Conservation (phyloP, 2,888 invertebrate genomes). For the Drosophila emarginata region DNA sequence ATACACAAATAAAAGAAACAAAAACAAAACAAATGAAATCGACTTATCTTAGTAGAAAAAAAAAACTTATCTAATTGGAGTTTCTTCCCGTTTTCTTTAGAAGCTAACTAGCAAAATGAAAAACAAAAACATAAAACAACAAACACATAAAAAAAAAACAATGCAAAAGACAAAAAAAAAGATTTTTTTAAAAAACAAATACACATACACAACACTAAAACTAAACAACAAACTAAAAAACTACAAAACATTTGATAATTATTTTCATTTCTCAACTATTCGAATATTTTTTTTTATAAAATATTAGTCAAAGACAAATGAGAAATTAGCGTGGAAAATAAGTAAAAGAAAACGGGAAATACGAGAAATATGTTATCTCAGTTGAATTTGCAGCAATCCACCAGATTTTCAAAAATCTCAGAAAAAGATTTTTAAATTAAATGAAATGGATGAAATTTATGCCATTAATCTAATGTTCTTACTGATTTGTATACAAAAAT, state of each 20-base stretch:
- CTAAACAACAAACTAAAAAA: conserved; percentile 18
- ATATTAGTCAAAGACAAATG: too few relatives aligned
- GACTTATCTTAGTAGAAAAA: conserved; percentile 68
- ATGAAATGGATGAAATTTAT: too few relatives aligned
- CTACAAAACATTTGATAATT: not conserved
- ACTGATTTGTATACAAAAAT: too few relatives aligned
- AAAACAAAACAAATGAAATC: conserved; percentile 41
- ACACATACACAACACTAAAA: conserved; percentile 60
- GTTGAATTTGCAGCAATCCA: not conserved
- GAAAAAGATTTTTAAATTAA: not conserved
- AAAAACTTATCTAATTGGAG: conserved; percentile 69
- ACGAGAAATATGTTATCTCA: too few relatives aligned
- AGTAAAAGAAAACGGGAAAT: too few relatives aligned
- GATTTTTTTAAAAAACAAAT: not conserved
- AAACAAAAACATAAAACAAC: conserved; percentile 43
- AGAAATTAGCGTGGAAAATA: too few relatives aligned
- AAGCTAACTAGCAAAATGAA: conserved; percentile 57
- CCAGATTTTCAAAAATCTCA: too few relatives aligned
- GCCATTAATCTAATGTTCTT: too few relatives aligned
- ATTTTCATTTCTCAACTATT: too few relatives aligned
- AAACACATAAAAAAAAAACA: conserved; percentile 32
- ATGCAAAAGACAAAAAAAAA: conserved; percentile 48
- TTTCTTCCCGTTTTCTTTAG: conserved; percentile 73
- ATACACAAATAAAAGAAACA: conserved; percentile 32
- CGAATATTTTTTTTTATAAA: too few relatives aligned